phyloP scores from a whole-genome alignment of 2,888 invertebrate species.

The Parelbella ahira region DNA sequence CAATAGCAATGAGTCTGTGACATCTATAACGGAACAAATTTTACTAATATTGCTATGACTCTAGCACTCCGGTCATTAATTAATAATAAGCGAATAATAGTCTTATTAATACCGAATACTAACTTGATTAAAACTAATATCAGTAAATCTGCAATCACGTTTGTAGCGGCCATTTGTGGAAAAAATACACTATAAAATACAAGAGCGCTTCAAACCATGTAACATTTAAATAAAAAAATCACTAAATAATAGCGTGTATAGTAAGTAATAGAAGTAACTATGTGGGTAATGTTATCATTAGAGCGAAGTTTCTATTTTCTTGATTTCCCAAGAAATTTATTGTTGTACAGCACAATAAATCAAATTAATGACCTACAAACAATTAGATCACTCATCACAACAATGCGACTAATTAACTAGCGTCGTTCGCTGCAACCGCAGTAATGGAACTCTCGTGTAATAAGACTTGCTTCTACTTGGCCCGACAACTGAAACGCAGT shows the following conservation, averaged over 20 bases:
- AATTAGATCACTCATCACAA: slow-evolving; percentile 25
- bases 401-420: slow-evolving; percentile 21
- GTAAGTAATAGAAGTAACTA: background rate
- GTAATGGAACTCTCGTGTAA: slow-evolving; percentile 23
- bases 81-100: too few relatives aligned
- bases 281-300: slow-evolving; percentile 5
- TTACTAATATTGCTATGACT: too few relatives aligned
- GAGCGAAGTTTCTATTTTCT: slow-evolving; percentile 16
- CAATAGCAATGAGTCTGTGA: too few relatives aligned
- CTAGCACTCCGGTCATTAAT: too few relatives aligned
- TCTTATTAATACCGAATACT: too few relatives aligned
- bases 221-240: too few relatives aligned
- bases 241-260: slow-evolving; percentile 2
- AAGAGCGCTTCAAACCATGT: too few relatives aligned
- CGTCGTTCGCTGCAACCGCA: slow-evolving; percentile 2
- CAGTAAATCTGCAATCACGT: too few relatives aligned
- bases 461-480: slow-evolving; percentile 17
- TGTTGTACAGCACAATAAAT: slow-evolving; percentile 17
- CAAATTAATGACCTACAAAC: slow-evolving; percentile 25
- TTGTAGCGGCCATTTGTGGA: too few relatives aligned
- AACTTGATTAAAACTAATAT: too few relatives aligned
- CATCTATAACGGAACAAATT: too few relatives aligned
- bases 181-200: too few relatives aligned
- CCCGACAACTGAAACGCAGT: slow-evolving; percentile 16
- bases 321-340: slow-evolving; percentile 21